phyloP scores from a whole-genome alignment of 2,888 invertebrate species.

The Biston stratarius region DNA sequence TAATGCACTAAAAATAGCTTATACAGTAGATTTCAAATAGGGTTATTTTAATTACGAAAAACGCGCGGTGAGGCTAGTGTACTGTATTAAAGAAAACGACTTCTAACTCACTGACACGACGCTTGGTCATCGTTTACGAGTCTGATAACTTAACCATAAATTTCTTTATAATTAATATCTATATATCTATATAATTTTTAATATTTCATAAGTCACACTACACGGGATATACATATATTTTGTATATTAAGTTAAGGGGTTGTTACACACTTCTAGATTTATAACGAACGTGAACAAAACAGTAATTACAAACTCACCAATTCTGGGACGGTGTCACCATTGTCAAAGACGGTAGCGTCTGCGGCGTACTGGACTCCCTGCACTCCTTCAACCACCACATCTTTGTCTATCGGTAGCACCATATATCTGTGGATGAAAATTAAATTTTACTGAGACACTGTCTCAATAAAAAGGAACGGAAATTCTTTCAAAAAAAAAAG shows the following conservation, averaged over 20 bases:
- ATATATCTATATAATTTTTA: no score
- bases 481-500: no score
- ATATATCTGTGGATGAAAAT: constrained; percentile 60
- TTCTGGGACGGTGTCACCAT: constrained; percentile 75
- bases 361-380: constrained; percentile 81
- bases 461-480: no score
- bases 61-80: not conserved
- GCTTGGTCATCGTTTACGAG: no score
- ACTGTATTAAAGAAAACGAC: not conserved
- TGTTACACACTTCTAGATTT: not conserved
- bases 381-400: constrained; percentile 84
- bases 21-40: constrained; percentile 16
- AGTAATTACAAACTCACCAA: constrained; percentile 57
- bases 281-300: not conserved
- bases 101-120: no score
- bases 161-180: no score
- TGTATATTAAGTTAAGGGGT: no score
- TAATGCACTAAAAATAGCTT: no score
- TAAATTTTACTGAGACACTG: not conserved
- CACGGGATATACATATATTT: no score
- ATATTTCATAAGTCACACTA: no score
- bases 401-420: constrained; percentile 55
- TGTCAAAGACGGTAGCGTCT: constrained; percentile 90
- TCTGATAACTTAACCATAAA: no score
- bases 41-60: not conserved